Percentiles rank a stretch among this genome's conserved stretches.
Evolutionary conservation across 1,140 invertebrate species (phyloP).

Genomic region (Akabosia matsudoensis): DNA sequence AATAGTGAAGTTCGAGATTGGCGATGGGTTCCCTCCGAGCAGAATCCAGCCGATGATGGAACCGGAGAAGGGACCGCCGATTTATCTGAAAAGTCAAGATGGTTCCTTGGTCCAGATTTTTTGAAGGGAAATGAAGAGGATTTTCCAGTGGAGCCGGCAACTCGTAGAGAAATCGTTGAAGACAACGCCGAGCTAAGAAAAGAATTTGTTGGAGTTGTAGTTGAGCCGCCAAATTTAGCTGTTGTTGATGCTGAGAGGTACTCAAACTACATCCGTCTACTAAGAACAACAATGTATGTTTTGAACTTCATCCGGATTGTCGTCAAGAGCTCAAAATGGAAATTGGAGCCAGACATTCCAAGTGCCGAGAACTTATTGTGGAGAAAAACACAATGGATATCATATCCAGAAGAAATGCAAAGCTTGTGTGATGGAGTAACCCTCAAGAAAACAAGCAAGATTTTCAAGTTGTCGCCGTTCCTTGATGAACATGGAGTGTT

Average conservation of each 20-base stretch:
- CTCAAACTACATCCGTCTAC: neutral
- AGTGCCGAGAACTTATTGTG: neutral
- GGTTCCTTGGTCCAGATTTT: neutral
- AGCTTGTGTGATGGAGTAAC: neutral
- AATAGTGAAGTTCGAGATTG: neutral
- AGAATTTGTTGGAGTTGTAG: neutral
- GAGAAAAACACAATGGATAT: neutral
- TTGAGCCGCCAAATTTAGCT: neutral
- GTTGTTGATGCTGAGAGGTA: neutral
- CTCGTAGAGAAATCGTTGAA: neutral
- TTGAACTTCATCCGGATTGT: neutral
- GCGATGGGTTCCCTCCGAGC: neutral
- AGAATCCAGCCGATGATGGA: constrained; percentile 18
- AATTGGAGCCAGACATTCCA: neutral
- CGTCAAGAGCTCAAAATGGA: neutral
- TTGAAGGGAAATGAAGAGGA: neutral
- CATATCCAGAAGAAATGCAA: neutral
- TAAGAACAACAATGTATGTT: neutral
- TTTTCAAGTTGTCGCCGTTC: neutral
- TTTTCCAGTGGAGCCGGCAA: neutral
- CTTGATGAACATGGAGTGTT: neutral
- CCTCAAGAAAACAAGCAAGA: neutral
- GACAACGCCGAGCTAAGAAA: neutral
- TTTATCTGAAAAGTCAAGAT: neutral
- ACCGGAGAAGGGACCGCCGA: neutral